A percentile compares a stretch with the other conserved stretches of the same genome.
Conservation (phyloP, 1,140 invertebrate species). For the Galleria mellonella region DNA sequence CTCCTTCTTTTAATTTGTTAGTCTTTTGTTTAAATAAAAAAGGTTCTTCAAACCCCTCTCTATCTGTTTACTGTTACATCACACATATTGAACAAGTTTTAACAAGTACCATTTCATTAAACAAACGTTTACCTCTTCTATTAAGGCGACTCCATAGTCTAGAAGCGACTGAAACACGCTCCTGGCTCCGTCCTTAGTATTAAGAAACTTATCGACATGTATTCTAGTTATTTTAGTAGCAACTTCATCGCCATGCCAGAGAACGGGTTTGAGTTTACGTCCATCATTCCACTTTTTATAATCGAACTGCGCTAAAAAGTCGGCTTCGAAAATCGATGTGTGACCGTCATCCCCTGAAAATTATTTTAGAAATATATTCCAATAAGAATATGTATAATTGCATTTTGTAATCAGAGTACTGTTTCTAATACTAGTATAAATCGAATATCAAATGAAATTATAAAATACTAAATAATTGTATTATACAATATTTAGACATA, state of each 20-base stretch:
- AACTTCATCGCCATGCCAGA: conserved; percentile 51
- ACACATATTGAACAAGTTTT: too few species aligned
- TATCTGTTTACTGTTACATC: too few species aligned
- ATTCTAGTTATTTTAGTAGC: conserved; percentile 34
- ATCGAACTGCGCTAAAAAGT: conserved; percentile 57
- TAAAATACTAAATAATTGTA: neutral
- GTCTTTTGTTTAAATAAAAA: too few species aligned
- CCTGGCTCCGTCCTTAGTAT: conserved; percentile 35
- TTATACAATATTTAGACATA: neutral
- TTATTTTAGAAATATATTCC: neutral
- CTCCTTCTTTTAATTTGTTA: too few species aligned
- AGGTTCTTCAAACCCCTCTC: too few species aligned
- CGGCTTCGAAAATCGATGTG: conserved; percentile 45
- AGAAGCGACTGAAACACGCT: conserved; percentile 60
- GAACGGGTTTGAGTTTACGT: conserved; percentile 20
- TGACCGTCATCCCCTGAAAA: conserved; percentile 69
- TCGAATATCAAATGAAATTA: neutral
- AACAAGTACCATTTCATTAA: conserved; percentile 11
- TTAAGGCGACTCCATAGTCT: conserved; percentile 65
- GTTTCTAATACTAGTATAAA: neutral
- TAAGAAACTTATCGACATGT: conserved; percentile 47
- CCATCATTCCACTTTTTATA: conserved; percentile 40
- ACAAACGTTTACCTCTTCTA: conserved; percentile 45
- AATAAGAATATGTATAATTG: neutral
- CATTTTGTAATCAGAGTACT: neutral